These are phyloP conservation scores for Spinus pinus DNA, from an alignment of 2,797 vertebrate species.

Conservation along the genomic window DNA sequence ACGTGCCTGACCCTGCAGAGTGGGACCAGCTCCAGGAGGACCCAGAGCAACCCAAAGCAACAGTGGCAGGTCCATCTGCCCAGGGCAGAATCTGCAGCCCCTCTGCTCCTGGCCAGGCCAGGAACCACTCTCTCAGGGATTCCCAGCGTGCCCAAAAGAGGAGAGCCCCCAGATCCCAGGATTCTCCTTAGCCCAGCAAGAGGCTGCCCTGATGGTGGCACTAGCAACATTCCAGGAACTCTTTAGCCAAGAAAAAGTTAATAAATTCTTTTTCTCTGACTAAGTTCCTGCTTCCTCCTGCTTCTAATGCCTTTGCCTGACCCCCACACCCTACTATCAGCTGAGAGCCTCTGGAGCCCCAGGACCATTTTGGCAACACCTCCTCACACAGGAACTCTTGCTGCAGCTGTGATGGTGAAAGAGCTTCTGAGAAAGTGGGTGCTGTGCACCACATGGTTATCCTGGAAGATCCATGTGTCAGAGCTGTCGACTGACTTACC, in stretches of 20 bases:
- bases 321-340: accelerated
- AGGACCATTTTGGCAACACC: background rate
- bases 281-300: background rate
- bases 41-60: too few species aligned
- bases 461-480: background rate
- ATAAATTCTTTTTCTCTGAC: background rate
- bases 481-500: background rate
- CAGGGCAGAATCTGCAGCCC: background rate
- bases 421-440: background rate
- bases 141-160: background rate
- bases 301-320: background rate
- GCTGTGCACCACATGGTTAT: background rate
- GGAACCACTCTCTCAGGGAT: too few species aligned
- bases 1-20: accelerated
- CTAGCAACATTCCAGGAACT: background rate
- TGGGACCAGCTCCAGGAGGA: background rate
- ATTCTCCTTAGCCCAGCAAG: background rate
- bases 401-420: too few species aligned
- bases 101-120: background rate
- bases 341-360: too few species aligned
- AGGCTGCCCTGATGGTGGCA: accelerated
- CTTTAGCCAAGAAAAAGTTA: background rate
- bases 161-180: background rate
- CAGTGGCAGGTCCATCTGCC: background rate
- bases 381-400: background rate